A percentile compares a stretch with the other conserved stretches of the same genome.
Conservation (phyloP, 2,113 vertebrate genomes). For the Malurus elegans region DNA sequence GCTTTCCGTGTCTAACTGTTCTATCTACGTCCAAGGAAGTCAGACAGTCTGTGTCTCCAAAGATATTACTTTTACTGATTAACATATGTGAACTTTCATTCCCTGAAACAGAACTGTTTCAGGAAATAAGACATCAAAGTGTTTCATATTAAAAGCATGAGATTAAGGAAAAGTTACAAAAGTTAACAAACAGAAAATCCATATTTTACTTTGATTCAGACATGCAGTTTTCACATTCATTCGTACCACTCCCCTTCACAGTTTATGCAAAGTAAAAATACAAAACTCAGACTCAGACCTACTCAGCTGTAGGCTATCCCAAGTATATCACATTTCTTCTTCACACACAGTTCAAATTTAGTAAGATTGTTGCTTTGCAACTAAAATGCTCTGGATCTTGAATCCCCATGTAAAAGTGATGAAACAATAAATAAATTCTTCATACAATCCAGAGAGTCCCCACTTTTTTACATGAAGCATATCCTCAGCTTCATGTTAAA, state of each 20-base stretch:
- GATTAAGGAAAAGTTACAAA: background rate
- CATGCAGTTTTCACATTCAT: background rate
- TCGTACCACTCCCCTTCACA: background rate
- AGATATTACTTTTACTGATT: background rate
- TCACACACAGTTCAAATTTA: background rate
- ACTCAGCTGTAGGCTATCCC: background rate
- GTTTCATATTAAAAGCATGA: background rate
- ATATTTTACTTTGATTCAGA: background rate
- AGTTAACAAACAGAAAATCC: background rate
- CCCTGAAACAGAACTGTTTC: background rate
- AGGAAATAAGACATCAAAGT: background rate
- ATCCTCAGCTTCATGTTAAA: conserved; percentile 44
- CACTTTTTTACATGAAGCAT: background rate
- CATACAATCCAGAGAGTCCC: background rate
- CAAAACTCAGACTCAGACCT: background rate
- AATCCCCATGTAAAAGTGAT: background rate
- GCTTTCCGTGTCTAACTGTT: background rate
- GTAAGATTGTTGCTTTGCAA: background rate
- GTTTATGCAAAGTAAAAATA: background rate
- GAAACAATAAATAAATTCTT: background rate
- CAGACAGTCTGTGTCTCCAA: background rate
- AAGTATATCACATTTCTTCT: background rate
- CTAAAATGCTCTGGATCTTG: background rate
- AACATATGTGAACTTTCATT: background rate
- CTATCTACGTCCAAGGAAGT: background rate